Evolutionary conservation across 2,113 vertebrate genomes (phyloP), one percentile per base, ranked within the genome.

Genomic region (Lycaon pictus): DNA sequence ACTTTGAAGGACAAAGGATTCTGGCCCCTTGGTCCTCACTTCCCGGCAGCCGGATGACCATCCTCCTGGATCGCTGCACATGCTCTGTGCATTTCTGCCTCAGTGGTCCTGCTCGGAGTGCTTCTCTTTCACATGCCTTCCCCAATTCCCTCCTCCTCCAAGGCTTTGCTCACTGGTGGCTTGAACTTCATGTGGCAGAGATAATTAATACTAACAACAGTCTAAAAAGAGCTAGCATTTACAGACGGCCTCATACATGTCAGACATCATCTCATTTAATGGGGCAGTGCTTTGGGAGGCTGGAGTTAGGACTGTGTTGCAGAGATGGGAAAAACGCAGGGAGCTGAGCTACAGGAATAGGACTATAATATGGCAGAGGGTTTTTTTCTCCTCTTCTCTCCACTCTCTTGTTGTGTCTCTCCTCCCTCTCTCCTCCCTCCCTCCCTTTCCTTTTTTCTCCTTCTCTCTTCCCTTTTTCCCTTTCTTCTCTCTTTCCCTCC

Each of bases 351-450:
- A 23, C 17, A 32, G 77, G 13, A 32, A 82, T 19, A 63, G 25
- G 32, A 72, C 25, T 43, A 62, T 17, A 63, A 51, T 63, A 37
- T 3, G 43, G 4, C 22, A 9, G 53, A 60, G 53, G 23, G 3
- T 9, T 63, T 6, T 43, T 63, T 63, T 27, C 15, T 22, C 1
- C 5, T 29, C 15, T 22, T 1, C 5, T 29, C 12, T 11, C 4
- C 25, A 5, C 6, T 37, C 9, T 13, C 4, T 32, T 11, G 23
- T 7, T 72, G 5, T 7, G 4, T 16, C 17, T 17, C 0, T 60
- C 29, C 7, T 48, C 10, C 23, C 9, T 58, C 4, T 19, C 60
- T 48, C 32, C 29, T 35, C 25, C 7, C 5, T 32, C 63, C 29
- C 5, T 32, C 37, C 35, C 58, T n/a, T 51, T 62, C 23, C 3